Base-by-base conservation (phyloP, 2,113 vertebrate species). In the Trogon surrucura region DNA sequence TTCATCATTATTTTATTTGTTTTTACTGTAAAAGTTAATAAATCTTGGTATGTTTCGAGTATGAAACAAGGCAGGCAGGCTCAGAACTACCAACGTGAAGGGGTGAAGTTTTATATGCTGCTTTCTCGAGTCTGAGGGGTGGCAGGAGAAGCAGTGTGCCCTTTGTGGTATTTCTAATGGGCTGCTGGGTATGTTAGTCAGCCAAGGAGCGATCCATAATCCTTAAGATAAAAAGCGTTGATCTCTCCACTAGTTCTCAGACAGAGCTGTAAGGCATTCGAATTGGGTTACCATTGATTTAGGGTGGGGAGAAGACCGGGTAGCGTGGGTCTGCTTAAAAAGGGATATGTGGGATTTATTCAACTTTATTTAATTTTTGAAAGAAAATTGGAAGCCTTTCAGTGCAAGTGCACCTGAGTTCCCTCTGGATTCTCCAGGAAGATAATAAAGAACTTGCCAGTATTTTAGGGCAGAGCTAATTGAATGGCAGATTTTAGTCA, bases 1-100 rank as follows among this genome's bases (percentile, higher is more conserved):
- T 97, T 97, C 97, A 78, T 97, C 98, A 95, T 98, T 96, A 98
- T 98, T 98, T 98, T 98, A 98, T 98, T 98, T 98, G 97, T 98
- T 98, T 98, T 98, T 98, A 98, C 98, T 98, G 98, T 98, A 98
- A 98, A 98, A 98, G 98, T 98, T 98, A 98, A 98, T 98, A 98
- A 98, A 98, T 98, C 97, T 93, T 45, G 78, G 95, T 88, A 89
- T 96, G 96, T 98, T 97, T 97, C 91, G 97, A 94, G 96, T 90
- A 96, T 96, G 95, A 91, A 95, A 91, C 91, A 96, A 96, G 92
- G 86, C 96, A 97, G 95, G 65, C 67, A 88, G 96, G 88, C 91
- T 41, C 88, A 91, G 80, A 90, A 91, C 77, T 88, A 27, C 80
- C 80, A 77, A 0, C 9, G 19, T 3, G 32, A 36, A 82, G 79